A percentile compares a stretch with the other conserved stretches of the same genome.
Conservation (phyloP, 2,888 invertebrate species). For the Sussaba pulchella region DNA sequence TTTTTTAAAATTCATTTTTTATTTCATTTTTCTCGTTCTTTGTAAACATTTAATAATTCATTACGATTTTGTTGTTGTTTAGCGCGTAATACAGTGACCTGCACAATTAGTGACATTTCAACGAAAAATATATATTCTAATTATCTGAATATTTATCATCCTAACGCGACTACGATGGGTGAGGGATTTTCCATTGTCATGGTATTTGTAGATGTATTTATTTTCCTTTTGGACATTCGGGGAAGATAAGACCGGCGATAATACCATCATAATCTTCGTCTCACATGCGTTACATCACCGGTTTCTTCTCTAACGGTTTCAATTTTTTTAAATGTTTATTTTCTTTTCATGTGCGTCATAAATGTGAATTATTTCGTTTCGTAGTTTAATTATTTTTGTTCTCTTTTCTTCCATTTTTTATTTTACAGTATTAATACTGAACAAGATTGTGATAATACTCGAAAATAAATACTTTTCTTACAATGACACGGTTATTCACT, state of each 20-base stretch:
- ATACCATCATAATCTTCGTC: slow-evolving; percentile 31
- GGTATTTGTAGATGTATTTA: slow-evolving; percentile 36
- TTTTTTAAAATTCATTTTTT: slow-evolving; percentile 2
- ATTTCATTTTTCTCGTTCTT: slow-evolving; percentile 29
- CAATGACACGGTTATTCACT: slow-evolving; percentile 31
- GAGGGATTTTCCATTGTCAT: slow-evolving; percentile 52
- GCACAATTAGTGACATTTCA: slow-evolving; percentile 74
- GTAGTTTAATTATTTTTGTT: slow-evolving; percentile 29
- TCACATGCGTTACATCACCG: slow-evolving; percentile 1
- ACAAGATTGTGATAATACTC: slow-evolving; percentile 55
- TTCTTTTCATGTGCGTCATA: slow-evolving; percentile 43
- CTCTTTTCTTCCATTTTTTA: slow-evolving; percentile 8
- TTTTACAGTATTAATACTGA: slow-evolving; percentile 53
- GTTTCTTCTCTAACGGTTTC: slow-evolving; percentile 26
- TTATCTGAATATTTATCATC: slow-evolving; percentile 49
- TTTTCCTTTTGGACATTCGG: slow-evolving; percentile 32
- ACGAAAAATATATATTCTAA: slow-evolving; percentile 73
- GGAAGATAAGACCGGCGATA: slow-evolving; percentile 36
- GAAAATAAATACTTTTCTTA: slow-evolving; percentile 60
- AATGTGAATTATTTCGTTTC: slow-evolving; percentile 6
- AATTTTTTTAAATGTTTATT: slow-evolving; percentile 50
- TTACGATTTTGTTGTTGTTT: slow-evolving; percentile 71
- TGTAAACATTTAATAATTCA: slow-evolving; percentile 78
- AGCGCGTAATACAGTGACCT: slow-evolving; percentile 74
- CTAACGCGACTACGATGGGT: slow-evolving; percentile 54